Evolutionary conservation across 1,140 invertebrate genomes (phyloP).

Genomic region (Drosophila elegans): DNA sequence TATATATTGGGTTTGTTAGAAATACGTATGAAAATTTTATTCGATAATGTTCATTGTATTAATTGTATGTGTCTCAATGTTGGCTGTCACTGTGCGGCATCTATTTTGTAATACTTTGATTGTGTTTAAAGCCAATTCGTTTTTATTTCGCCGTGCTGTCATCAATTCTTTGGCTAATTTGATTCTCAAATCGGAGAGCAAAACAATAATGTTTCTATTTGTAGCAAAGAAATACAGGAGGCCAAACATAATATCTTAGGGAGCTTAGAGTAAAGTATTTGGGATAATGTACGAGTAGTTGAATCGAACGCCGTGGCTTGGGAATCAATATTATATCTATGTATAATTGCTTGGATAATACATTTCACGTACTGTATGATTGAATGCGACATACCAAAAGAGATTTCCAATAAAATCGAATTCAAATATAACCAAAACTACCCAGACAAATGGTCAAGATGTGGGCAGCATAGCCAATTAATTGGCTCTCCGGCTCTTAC

Average conservation of each 20-base stretch:
- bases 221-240: conserved; percentile 17
- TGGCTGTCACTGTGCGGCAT: conserved; percentile 51
- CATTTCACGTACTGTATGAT: conserved; percentile 55
- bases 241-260: conserved; percentile 49
- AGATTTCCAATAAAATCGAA: conserved; percentile 72
- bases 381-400: conserved; percentile 36
- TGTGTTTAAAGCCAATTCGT: conserved; percentile 74
- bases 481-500: conserved; percentile 11
- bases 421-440: conserved; percentile 42
- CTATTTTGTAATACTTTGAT: conserved; percentile 46
- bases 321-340: conserved; percentile 56
- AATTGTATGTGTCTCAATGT: conserved; percentile 57
- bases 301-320: conserved; percentile 41
- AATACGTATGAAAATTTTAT: conserved; percentile 84
- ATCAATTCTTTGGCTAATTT: conserved; percentile 77
- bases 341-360: conserved; percentile 72
- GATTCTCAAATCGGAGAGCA: conserved; percentile 60
- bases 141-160: conserved; percentile 51
- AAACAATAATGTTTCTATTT: conserved; percentile 29
- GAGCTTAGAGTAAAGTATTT: conserved; percentile 53
- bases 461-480: conserved; percentile 4
- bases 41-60: conserved; percentile 82
- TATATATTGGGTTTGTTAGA: conserved; percentile 67
- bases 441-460: conserved; percentile 23
- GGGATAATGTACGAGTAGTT: conserved; percentile 41